Percentiles rank a stretch among this genome's conserved stretches.
Evolutionary conservation across 2,797 vertebrate species (phyloP).

Genomic region (Cyprinodon diabolis): DNA sequence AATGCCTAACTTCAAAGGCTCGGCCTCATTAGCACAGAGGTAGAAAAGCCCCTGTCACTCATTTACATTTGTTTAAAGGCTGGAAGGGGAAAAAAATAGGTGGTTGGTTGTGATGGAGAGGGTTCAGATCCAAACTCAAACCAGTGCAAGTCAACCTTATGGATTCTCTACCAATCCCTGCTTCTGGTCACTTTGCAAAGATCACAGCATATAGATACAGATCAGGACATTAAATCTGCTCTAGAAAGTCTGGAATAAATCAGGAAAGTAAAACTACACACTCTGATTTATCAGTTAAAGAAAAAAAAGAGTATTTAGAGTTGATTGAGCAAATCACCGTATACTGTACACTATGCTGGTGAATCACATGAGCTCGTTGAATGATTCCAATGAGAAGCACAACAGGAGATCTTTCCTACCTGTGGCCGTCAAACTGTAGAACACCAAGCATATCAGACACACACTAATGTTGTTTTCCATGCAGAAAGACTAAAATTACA

Average conservation of each 20-base stretch:
- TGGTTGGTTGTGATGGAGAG: constrained; percentile 8
- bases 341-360: background rate
- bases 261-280: constrained; percentile 24
- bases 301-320: constrained; percentile 10
- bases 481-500: background rate
- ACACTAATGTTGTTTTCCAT: background rate
- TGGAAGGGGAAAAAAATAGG: constrained; percentile 58
- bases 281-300: background rate
- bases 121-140: constrained; percentile 79
- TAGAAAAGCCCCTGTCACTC: constrained; percentile 84
- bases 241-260: constrained; percentile 57
- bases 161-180: constrained; percentile 69
- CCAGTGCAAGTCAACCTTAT: constrained; percentile 80
- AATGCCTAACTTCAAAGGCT: constrained; percentile 87
- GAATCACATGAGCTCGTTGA: constrained; percentile 1
- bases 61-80: constrained; percentile 85
- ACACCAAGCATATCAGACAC: background rate
- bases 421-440: background rate
- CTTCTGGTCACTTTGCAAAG: constrained; percentile 72
- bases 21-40: constrained; percentile 85
- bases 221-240: constrained; percentile 59
- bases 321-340: constrained; percentile 20
- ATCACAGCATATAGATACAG: constrained; percentile 63
- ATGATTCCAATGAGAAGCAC: constrained; percentile 16
- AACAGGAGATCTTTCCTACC: constrained; percentile 16